Percentiles rank a stretch among this genome's conserved stretches.
These are phyloP conservation scores for Hypomecis atomaria DNA, from an alignment of 2,888 invertebrate genomes.

Conservation along the genomic window DNA sequence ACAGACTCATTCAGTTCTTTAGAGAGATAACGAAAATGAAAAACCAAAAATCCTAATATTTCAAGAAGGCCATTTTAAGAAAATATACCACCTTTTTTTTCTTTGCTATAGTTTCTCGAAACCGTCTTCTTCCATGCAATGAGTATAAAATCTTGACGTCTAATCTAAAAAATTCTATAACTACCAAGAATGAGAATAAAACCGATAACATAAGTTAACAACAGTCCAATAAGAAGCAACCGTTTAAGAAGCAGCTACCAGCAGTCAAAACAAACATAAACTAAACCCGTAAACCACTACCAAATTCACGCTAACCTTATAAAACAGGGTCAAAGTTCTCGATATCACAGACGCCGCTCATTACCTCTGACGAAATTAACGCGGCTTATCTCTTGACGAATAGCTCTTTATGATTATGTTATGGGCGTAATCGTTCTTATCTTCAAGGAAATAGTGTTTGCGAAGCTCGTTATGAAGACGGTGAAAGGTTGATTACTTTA, in stretches of 20 bases:
- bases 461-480: constrained; percentile 39
- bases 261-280: constrained; percentile 15
- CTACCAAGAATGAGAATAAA: too few relatives aligned
- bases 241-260: background rate
- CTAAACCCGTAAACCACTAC: constrained; percentile 16
- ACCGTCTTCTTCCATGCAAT: too few relatives aligned
- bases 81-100: too few relatives aligned
- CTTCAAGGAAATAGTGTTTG: constrained; percentile 71
- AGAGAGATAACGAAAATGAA: too few relatives aligned
- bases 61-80: too few relatives aligned
- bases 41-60: too few relatives aligned
- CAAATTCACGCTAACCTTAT: constrained; percentile 26
- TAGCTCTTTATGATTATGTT: constrained; percentile 45
- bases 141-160: too few relatives aligned
- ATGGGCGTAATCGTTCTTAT: constrained; percentile 70
- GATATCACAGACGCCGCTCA: constrained; percentile 61
- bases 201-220: too few relatives aligned
- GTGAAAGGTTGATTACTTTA: constrained; percentile 34
- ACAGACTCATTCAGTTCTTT: too few relatives aligned
- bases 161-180: too few relatives aligned
- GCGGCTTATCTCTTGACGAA: constrained; percentile 66
- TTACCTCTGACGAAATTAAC: constrained; percentile 72
- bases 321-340: constrained; percentile 51
- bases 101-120: too few relatives aligned
- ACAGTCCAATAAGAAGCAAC: too few relatives aligned